Percentiles rank a stretch among this genome's conserved stretches.
Conservation (phyloP, 1,140 invertebrate genomes). For the Grapholita molesta region DNA sequence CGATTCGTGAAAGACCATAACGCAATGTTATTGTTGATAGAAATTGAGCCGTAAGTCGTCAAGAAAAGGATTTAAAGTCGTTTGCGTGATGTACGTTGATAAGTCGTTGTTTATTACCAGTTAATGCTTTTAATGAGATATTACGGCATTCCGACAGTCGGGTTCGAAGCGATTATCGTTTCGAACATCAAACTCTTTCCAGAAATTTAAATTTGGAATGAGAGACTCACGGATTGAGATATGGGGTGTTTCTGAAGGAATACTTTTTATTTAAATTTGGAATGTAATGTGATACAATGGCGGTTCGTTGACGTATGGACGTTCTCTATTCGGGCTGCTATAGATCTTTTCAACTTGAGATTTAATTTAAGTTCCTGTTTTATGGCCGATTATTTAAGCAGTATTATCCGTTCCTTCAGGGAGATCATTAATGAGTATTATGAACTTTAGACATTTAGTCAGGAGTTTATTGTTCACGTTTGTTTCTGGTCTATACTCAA, state of each 20-base stretch:
- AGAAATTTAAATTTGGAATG: constrained; percentile 74
- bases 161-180: constrained; percentile 65
- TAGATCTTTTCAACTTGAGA: constrained; percentile 32
- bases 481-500: too few species aligned
- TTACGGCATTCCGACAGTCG: constrained; percentile 63
- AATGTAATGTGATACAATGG: constrained; percentile 54
- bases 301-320: constrained; percentile 46
- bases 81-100: constrained; percentile 28
- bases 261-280: constrained; percentile 58
- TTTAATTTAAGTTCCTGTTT: constrained; percentile 13
- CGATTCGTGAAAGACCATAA: constrained; percentile 24
- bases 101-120: constrained; percentile 37
- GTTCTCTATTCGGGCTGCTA: constrained; percentile 30
- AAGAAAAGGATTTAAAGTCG: constrained; percentile 40
- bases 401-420: neutral
- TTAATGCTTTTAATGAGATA: constrained; percentile 71
- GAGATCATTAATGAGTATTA: too few species aligned
- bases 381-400: neutral
- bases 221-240: constrained; percentile 57
- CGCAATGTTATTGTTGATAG: constrained; percentile 22
- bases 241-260: constrained; percentile 58
- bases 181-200: constrained; percentile 70
- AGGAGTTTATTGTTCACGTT: too few species aligned
- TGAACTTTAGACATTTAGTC: too few species aligned
- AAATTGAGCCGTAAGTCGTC: constrained; percentile 26